Percentiles rank a stretch among this genome's conserved stretches.
phyloP scores from a whole-genome alignment of 2,888 invertebrate species.

The Scaptomyza polygonia region DNA sequence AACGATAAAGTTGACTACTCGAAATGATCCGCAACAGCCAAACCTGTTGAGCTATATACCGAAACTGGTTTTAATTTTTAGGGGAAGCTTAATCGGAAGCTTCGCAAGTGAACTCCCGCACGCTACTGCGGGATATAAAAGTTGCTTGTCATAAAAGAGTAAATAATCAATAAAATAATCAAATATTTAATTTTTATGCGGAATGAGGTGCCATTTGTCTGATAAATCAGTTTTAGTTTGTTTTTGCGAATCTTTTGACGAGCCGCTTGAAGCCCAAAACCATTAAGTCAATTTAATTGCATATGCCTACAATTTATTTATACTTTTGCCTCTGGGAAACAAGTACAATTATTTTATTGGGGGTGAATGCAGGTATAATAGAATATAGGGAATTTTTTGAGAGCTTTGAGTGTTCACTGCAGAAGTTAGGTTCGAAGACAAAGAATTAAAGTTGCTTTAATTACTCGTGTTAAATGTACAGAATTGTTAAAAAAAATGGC shows the following conservation, averaged over 20 bases:
- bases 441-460: not conserved
- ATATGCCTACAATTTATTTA: no score
- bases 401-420: no score
- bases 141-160: conserved; percentile 7
- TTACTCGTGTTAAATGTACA: no score
- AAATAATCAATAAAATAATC: conserved; percentile 3
- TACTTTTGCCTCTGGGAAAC: no score
- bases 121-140: conserved; percentile 6
- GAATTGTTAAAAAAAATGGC: not conserved
- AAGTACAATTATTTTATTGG: no score
- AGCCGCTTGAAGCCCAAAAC: not conserved
- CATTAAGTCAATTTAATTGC: not conserved
- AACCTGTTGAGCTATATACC: conserved; percentile 33
- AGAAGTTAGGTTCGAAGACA: no score
- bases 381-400: no score
- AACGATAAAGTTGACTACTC: conserved; percentile 24
- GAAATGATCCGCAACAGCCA: conserved; percentile 22
- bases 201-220: not conserved
- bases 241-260: no score
- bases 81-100: conserved; percentile 15
- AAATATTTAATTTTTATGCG: conserved; percentile 1
- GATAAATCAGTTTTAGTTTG: conserved; percentile 4
- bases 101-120: not conserved
- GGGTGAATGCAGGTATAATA: no score
- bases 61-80: conserved; percentile 8